Evolutionary conservation across 1,140 invertebrate genomes (phyloP).

Genomic region (Kradibia gibbosae): DNA sequence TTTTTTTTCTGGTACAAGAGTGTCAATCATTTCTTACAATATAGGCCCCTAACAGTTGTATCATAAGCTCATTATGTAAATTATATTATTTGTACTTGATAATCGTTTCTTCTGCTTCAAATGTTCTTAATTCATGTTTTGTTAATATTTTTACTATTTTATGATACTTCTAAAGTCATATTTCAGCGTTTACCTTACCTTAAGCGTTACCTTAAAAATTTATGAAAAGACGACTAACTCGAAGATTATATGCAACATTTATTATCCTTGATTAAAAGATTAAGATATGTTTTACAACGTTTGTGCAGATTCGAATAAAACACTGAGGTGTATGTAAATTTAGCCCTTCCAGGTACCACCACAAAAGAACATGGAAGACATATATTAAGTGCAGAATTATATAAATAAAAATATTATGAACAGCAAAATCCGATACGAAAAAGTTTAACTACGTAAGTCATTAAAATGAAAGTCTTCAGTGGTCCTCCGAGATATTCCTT

Average conservation of each 20-base stretch:
- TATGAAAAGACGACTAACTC: too few relatives aligned
- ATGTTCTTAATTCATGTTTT: too few relatives aligned
- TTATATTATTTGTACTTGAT: too few relatives aligned
- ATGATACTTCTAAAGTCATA: too few relatives aligned
- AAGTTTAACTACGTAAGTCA: not conserved
- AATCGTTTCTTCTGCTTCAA: too few relatives aligned
- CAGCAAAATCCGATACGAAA: not conserved
- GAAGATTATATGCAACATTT: too few relatives aligned
- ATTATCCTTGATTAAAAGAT: not conserved
- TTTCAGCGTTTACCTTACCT: too few relatives aligned
- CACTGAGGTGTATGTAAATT: not conserved
- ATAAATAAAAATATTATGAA: not conserved
- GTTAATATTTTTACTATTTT: too few relatives aligned
- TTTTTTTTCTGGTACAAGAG: not conserved
- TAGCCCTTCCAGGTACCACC: too few relatives aligned
- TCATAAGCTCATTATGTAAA: not conserved
- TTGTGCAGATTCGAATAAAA: not conserved
- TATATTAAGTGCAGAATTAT: too few relatives aligned
- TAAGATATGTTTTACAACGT: not conserved
- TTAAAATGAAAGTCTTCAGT: not conserved
- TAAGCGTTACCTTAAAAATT: too few relatives aligned
- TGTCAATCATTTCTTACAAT: conserved; percentile 1
- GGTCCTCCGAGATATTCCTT: not conserved
- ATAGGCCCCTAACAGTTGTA: not conserved
- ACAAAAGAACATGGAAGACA: too few relatives aligned